Base-by-base conservation (phyloP, 2,113 vertebrate genomes). In the Syngnathoides biaculeatus region DNA sequence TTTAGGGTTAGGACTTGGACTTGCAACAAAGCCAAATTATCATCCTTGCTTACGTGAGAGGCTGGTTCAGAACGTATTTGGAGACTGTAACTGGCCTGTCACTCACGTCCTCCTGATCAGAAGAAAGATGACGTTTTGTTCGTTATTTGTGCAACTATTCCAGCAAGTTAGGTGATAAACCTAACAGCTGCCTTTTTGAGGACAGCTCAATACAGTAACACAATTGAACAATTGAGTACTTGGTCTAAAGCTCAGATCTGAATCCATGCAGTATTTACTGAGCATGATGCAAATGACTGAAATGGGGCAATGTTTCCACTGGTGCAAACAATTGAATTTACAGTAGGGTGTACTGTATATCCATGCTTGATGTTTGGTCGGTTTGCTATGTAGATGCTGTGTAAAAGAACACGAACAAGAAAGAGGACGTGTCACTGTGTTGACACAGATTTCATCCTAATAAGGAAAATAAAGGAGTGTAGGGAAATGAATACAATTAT, bases 241-340 rank as follows among this genome's bases (percentile, higher is more conserved):
- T 47, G n/a, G 3, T 68, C 22, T 67, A 11, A 64, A 67, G 65
- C 53, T 4, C 73, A 79, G 68, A 72, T 74, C 60, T 56, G 55
- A 13, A 42, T 63, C 64, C 38, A 24, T 66, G 64, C 47, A 58
- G 27, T 73, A 77, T 71, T 20, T 56, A 5, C 55, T 6, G 43
- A 60, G 35, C 59, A 13, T 64, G 63, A 78, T 65, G 68, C 67
- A 70, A 48, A 74, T 26, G 63, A 82, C 26, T 65, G 67, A 85
- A 81, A 35, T 67, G 20, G 69, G 75, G 22, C 78, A 69, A 77
- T 80, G 64, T 74, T 79, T 84, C 68, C 63, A 3, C 67, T 56
- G 48, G 38, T 73, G 71, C 72, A 72, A 53, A 74, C 50, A 53
- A 40, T 26, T 57, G 53, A 22, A 63, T 47, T 42, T 59, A 59